phyloP scores from a whole-genome alignment of 2,113 vertebrate species.

The Spea bombifrons region DNA sequence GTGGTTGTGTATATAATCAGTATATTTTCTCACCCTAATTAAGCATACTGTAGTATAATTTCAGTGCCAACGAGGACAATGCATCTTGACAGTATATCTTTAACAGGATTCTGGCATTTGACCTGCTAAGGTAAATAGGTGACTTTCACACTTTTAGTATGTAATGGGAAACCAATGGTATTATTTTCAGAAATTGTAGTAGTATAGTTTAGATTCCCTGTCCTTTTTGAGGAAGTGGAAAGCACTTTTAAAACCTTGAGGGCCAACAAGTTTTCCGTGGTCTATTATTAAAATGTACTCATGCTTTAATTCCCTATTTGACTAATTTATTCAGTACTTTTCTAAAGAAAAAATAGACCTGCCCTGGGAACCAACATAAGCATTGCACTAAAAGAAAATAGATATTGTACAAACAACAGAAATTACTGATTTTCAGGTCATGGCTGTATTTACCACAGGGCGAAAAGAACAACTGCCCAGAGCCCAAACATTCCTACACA shows the following conservation, averaged over 20 bases:
- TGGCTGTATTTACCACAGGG: too few relatives aligned
- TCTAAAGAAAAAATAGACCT: not conserved
- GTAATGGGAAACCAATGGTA: not conserved
- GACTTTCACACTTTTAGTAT: not conserved
- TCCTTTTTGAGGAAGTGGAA: not conserved
- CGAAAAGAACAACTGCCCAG: too few relatives aligned
- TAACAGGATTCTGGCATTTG: not conserved
- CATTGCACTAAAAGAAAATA: not conserved
- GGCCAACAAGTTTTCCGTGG: not conserved
- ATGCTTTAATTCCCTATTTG: not conserved
- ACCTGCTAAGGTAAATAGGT: not conserved
- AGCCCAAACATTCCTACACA: too few relatives aligned
- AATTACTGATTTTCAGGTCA: not conserved
- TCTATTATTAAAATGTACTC: not conserved
- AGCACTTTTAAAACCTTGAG: not conserved
- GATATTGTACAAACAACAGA: not conserved
- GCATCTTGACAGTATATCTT: not conserved
- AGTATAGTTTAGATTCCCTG: not conserved
- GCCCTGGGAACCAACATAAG: constrained; percentile 1
- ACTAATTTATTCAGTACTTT: constrained; percentile 2
- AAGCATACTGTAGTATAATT: too few relatives aligned
- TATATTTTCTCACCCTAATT: too few relatives aligned
- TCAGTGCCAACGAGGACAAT: not conserved
- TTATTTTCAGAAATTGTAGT: not conserved
- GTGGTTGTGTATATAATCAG: too few relatives aligned